Evolutionary conservation across 1,140 invertebrate genomes (phyloP).

Genomic region (Zaprionus vittiger): DNA sequence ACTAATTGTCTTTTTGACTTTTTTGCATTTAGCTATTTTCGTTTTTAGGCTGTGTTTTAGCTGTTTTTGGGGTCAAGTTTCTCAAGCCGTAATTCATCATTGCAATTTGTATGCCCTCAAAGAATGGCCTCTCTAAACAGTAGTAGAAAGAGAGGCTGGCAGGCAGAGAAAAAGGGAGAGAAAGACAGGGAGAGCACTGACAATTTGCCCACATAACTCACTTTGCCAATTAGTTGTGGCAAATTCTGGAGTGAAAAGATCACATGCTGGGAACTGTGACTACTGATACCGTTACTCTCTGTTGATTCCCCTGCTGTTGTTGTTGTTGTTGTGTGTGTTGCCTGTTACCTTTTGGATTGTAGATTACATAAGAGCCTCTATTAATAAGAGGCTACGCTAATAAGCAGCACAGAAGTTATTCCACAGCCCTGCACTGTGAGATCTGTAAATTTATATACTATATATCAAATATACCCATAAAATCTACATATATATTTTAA

Average conservation of each 20-base stretch:
- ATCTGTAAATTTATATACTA: too few relatives aligned
- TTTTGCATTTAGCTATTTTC: neutral
- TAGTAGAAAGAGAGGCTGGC: too few relatives aligned
- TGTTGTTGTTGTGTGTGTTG: neutral
- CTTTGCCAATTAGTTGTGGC: slow-evolving; percentile 30
- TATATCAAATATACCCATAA: too few relatives aligned
- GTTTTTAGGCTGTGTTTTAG: slow-evolving; percentile 3
- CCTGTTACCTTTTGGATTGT: slow-evolving; percentile 1
- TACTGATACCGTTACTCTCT: slow-evolving; percentile 1
- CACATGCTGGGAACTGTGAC: slow-evolving; percentile 3
- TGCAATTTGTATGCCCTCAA: neutral
- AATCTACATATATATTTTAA: too few relatives aligned
- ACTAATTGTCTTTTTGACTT: slow-evolving; percentile 11
- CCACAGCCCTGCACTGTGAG: neutral
- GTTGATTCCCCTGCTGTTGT: neutral
- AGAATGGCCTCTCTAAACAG: too few relatives aligned
- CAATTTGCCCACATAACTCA: slow-evolving; percentile 23
- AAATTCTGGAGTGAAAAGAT: slow-evolving; percentile 5
- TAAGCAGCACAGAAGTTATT: slow-evolving; percentile 2
- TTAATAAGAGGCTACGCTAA: slow-evolving; percentile 9
- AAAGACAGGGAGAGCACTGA: neutral
- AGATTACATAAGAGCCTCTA: slow-evolving; percentile 1
- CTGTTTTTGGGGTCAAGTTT: slow-evolving; percentile 2
- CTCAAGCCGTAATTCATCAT: neutral
- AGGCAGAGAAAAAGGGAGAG: neutral